Evolutionary conservation across 1,140 invertebrate species (phyloP), one percentile per base, ranked within the genome.

Genomic region (Stegodyphus dumicola): DNA sequence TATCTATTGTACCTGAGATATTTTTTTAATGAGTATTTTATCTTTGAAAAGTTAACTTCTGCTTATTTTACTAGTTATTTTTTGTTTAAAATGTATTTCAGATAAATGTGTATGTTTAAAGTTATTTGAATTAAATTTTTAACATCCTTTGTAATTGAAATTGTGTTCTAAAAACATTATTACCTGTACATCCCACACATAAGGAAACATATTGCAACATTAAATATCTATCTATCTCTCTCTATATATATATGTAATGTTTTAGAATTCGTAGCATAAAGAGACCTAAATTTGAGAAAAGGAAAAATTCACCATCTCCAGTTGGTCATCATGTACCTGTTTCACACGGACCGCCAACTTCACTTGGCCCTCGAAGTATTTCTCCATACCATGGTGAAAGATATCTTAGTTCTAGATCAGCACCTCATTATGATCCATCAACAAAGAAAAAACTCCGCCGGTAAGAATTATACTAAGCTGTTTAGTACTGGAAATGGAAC

Each of bases 261-360:
- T 75, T 53, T 83, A 80, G 77, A 80, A 33, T 7, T 75, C 70
- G 71, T 56, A 66, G 60, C 60, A 49, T 75, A 33, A 83, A 83
- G 54, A 66, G 80, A 54, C 9, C 51, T 18, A 83, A 83, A 49
- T 83, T 18, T 75, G 80, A 83, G 15, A 83, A 83, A 74, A 81
- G 79, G 49, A 83, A 75, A 66, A 0, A 18, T n/a, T 70, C 80
- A 71, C 48, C 13, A 33, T 66, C 71, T 33, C 80, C 71, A 18
- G 9, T 75, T 48, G 52, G 71, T 48, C 80, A 49, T 10, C 54
- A 48, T 7, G 6, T 7, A 66, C 75, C 17, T 60, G 9, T 15
- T 60, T 60, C 56, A 60, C 9, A 15, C 2, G 15, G 56, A 48
- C 33, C 60, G 9, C 52, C 69, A 49, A 18, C 52, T 18, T 52